phyloP scores from a whole-genome alignment of 2,797 vertebrate genomes.

The Otus scops region DNA sequence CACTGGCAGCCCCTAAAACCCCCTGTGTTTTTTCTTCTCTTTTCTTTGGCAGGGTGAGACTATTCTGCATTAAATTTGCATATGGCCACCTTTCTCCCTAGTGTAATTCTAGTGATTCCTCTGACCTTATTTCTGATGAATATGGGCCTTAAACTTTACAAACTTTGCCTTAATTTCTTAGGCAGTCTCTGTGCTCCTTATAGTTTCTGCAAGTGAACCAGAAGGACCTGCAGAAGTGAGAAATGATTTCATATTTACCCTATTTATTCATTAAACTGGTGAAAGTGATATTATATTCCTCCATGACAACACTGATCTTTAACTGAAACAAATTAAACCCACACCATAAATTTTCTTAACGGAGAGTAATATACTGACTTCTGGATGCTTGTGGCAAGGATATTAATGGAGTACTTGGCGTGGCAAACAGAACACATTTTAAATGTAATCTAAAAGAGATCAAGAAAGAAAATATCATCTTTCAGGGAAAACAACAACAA shows the following conservation, averaged over 20 bases:
- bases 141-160: neutral
- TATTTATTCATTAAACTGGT: neutral
- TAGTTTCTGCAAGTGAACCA: neutral
- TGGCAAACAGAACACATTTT: neutral
- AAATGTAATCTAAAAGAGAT: neutral
- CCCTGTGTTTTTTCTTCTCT: constrained; percentile 5
- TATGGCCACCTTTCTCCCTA: neutral
- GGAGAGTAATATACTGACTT: neutral
- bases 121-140: neutral
- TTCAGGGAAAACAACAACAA: neutral
- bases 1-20: constrained; percentile 43
- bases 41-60: constrained; percentile 4
- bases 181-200: neutral
- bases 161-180: neutral
- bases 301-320: neutral
- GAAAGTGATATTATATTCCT: neutral
- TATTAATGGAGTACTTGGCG: neutral
- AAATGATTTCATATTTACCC: neutral
- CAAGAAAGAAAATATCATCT: neutral
- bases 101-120: neutral
- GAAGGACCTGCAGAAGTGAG: neutral
- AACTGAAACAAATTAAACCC: neutral
- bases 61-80: constrained; percentile 2
- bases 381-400: neutral
- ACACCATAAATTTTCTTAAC: neutral